Percentiles rank a stretch among this genome's conserved stretches.
phyloP scores from a whole-genome alignment of 2,797 vertebrate genomes.

The Brotula barbata region DNA sequence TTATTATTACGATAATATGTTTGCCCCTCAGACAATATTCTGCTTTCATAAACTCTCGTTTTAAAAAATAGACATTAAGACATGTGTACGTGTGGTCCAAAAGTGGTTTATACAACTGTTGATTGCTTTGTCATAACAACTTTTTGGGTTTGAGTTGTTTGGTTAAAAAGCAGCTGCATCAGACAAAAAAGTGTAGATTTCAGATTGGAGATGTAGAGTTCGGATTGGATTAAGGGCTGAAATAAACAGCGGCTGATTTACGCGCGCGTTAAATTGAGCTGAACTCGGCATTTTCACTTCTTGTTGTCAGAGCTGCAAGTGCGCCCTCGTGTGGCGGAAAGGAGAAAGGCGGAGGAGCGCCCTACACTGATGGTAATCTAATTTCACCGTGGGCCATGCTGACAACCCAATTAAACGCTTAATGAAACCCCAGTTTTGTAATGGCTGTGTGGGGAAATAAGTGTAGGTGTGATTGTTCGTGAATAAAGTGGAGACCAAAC shows the following conservation, averaged over 20 bases:
- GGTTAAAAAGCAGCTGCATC: too few species aligned
- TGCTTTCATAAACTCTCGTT: not conserved
- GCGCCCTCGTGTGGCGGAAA: slow-evolving; percentile 89
- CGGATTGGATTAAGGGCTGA: too few species aligned
- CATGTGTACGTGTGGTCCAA: too few species aligned
- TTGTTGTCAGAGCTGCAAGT: slow-evolving; percentile 65
- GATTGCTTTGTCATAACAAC: too few species aligned
- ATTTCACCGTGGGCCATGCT: slow-evolving; percentile 57
- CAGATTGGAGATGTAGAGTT: too few species aligned
- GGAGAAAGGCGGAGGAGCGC: slow-evolving; percentile 37
- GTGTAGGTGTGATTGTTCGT: slow-evolving; percentile 9
- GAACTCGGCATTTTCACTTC: slow-evolving; percentile 27
- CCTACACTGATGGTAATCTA: slow-evolving; percentile 46
- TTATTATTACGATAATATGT: too few species aligned
- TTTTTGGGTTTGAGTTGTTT: too few species aligned
- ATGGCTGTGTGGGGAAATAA: slow-evolving; percentile 45
- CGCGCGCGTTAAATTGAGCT: slow-evolving; percentile 27
- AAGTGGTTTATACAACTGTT: too few species aligned
- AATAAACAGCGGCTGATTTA: slow-evolving; percentile 9
- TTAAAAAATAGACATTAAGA: slow-evolving; percentile 13
- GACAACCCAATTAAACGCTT: slow-evolving; percentile 63
- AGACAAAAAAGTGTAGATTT: too few species aligned
- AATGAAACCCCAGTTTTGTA: slow-evolving; percentile 57
- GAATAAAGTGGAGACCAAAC: slow-evolving; percentile 22
- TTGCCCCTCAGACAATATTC: not conserved